Evolutionary conservation across 2,888 invertebrate genomes (phyloP), one percentile per base, ranked within the genome.

Genomic region (Camptogramma bilineatum): DNA sequence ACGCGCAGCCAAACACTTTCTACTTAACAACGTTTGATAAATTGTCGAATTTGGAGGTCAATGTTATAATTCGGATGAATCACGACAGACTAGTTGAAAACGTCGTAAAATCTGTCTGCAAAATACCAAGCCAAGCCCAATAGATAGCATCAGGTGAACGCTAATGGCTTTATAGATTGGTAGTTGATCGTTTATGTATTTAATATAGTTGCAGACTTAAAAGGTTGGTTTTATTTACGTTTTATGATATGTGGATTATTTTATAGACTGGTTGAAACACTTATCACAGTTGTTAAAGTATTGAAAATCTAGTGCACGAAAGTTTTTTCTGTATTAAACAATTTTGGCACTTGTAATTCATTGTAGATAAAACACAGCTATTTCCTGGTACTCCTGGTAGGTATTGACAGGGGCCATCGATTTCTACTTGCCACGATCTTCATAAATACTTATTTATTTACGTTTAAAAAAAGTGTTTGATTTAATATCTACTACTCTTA

Each of bases 1-100:
- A 81, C 73, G 64, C 71, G 60, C 56, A 24, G 52, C 48, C 68
- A 56, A 47, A 54, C 69, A 70, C 71, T 73, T 71, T 73, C 71
- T 73, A 71, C 63, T 60, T 53, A 64, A 64, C 18, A 21, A 56
- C 61, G 56, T 2, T 39, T 48, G 48, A 62, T 64, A 69, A 52
- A 65, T 57, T 58, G 66, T 39, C 58, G 47, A 58, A 48, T 60
- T 65, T 63, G 46, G 65, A 70, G 73, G 72, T 73, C 73, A 73
- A 72, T 70, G 68, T 63, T 72, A 64, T 58, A 58, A 62, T 52
- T 64, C 48, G 55, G 52, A 60, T 63, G 66, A 66, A 69, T 67
- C 66, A 69, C 48, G 62, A 52, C 57, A 48, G 66, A 48, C 64
- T 66, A 60, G 56, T 59, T 46, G 52, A 44, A 53, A 17, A 19